These are phyloP conservation scores for Isoperla grammatica DNA, from an alignment of 2,888 invertebrate species.

Conservation along the genomic window DNA sequence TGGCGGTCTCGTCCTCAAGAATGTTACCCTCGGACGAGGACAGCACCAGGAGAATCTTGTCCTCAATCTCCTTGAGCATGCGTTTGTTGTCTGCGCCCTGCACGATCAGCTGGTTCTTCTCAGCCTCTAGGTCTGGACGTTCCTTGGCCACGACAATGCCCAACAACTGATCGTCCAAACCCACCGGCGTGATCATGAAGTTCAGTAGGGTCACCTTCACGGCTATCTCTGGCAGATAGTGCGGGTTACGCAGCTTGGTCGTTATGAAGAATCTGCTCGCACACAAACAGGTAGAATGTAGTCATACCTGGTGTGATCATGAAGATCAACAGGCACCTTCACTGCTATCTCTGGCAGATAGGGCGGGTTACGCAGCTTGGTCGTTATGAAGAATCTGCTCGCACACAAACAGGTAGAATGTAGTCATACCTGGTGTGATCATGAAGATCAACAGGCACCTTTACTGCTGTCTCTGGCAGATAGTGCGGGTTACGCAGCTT, in stretches of 20 bases:
- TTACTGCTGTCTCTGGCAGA: slow-evolving; percentile 87
- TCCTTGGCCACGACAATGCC: slow-evolving; percentile 89
- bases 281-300: too few species aligned
- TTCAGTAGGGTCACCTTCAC: slow-evolving; percentile 87
- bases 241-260: slow-evolving; percentile 88
- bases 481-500: slow-evolving; percentile 92
- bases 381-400: slow-evolving; percentile 86
- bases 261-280: slow-evolving; percentile 84
- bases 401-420: too few species aligned
- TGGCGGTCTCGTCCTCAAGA: slow-evolving; percentile 88
- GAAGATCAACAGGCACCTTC: slow-evolving; percentile 82
- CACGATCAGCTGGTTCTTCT: slow-evolving; percentile 79
- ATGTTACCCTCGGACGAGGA: slow-evolving; percentile 70
- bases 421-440: slow-evolving; percentile 83
- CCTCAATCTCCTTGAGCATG: slow-evolving; percentile 80
- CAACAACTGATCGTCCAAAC: slow-evolving; percentile 82
- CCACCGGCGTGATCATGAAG: slow-evolving; percentile 87
- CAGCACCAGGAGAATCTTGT: slow-evolving; percentile 77
- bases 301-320: slow-evolving; percentile 87
- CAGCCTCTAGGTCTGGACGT: slow-evolving; percentile 84
- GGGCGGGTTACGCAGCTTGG: slow-evolving; percentile 89
- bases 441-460: slow-evolving; percentile 89
- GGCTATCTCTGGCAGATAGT: slow-evolving; percentile 89
- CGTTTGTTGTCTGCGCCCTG: slow-evolving; percentile 82
- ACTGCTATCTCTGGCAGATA: slow-evolving; percentile 91